These are phyloP conservation scores for Serripes groenlandicus DNA, from an alignment of 2,888 invertebrate genomes.

Conservation along the genomic window DNA sequence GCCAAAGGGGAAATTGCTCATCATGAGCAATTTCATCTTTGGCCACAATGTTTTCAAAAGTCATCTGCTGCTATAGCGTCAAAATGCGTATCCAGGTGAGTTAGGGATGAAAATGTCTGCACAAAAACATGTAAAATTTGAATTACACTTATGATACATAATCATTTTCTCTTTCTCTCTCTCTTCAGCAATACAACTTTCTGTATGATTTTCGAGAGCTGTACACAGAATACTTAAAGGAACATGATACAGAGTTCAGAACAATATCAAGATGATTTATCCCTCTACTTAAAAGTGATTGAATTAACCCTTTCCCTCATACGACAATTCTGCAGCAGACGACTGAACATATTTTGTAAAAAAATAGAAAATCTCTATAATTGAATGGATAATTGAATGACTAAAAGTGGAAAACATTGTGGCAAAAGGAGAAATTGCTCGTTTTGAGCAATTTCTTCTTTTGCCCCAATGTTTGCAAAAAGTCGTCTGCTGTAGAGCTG, in stretches of 20 bases:
- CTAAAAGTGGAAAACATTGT: not conserved
- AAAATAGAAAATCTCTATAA: not conserved
- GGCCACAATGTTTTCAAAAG: not conserved
- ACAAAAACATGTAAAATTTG: too few relatives aligned
- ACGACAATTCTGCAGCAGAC: not conserved
- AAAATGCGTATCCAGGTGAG: not conserved
- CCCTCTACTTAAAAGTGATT: too few relatives aligned
- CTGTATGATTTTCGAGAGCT: conserved; percentile 76
- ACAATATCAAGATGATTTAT: conserved; percentile 75
- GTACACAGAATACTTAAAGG: conserved; percentile 67
- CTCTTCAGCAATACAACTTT: conserved; percentile 82
- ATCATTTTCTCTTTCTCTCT: not conserved
- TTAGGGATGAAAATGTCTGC: too few relatives aligned
- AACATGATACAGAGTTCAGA: conserved; percentile 59
- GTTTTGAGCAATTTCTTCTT: not conserved
- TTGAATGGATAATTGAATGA: not conserved
- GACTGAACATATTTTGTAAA: not conserved
- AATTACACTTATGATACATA: not conserved
- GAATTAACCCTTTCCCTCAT: too few relatives aligned
- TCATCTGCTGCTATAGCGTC: not conserved
- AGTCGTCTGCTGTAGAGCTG: not conserved
- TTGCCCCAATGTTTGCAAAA: not conserved
- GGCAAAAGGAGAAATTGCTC: not conserved
- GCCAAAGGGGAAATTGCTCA: not conserved
- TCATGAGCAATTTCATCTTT: too few relatives aligned